Evolutionary conservation across 2,888 invertebrate genomes (phyloP).

Genomic region (Agrilus mali): DNA sequence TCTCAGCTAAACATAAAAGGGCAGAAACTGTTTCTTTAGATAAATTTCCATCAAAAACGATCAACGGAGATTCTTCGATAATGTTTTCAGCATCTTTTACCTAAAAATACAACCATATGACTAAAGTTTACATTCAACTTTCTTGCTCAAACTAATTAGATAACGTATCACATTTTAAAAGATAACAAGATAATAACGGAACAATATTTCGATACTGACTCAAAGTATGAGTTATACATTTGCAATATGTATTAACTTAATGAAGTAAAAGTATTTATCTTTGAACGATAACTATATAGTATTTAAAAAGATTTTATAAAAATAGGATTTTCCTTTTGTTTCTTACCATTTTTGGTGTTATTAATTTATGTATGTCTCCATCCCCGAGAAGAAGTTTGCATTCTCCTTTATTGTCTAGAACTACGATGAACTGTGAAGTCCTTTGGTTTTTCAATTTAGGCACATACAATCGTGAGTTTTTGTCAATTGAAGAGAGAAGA

Average conservation of each 20-base stretch:
- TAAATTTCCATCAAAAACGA: slow-evolving; percentile 79
- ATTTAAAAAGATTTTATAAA: too few species aligned
- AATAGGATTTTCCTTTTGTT: too few species aligned
- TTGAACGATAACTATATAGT: too few species aligned
- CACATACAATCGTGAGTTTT: slow-evolving; percentile 25
- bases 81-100: slow-evolving; percentile 45
- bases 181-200: too few species aligned
- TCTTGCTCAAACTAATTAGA: neutral
- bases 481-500: slow-evolving; percentile 28
- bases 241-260: too few species aligned
- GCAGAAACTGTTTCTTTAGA: slow-evolving; percentile 52
- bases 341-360: slow-evolving; percentile 52
- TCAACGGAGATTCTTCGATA: slow-evolving; percentile 52
- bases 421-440: slow-evolving; percentile 65
- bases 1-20: slow-evolving; percentile 46
- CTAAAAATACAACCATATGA: slow-evolving; percentile 28
- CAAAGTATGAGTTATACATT: too few species aligned
- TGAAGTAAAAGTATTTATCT: too few species aligned
- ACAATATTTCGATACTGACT: too few species aligned
- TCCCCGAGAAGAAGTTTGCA: slow-evolving; percentile 73
- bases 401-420: slow-evolving; percentile 64
- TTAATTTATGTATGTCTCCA: slow-evolving; percentile 63
- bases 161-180: too few species aligned
- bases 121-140: neutral
- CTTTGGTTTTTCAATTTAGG: slow-evolving; percentile 26